A percentile compares a stretch with the other conserved stretches of the same genome.
phyloP scores from a whole-genome alignment of 2,888 invertebrate species.

The Eudasyphora cyanicolor region DNA sequence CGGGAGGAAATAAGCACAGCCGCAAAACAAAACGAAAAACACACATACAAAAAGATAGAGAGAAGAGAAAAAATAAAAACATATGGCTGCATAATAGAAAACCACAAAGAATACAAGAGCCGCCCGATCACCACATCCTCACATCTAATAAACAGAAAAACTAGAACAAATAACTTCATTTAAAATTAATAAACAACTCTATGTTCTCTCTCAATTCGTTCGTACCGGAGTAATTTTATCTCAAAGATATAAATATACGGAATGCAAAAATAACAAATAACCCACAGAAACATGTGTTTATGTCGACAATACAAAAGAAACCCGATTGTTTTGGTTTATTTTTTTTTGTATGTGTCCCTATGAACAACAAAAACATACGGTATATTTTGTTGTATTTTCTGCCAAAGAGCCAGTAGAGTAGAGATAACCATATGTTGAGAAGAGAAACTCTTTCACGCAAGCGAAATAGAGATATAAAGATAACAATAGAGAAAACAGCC shows the following conservation, averaged over 20 bases:
- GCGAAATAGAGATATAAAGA: background rate
- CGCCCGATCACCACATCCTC: no score
- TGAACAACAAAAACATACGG: slow-evolving; percentile 53
- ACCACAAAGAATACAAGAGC: background rate
- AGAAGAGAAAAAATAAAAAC: slow-evolving; percentile 19
- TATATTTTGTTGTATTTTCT: slow-evolving; percentile 51
- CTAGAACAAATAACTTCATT: background rate
- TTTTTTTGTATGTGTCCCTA: slow-evolving; percentile 15
- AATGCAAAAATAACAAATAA: slow-evolving; percentile 19
- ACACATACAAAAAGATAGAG: slow-evolving; percentile 3
- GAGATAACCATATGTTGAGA: background rate
- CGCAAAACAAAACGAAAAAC: background rate
- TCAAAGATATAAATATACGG: slow-evolving; percentile 35
- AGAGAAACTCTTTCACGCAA: background rate
- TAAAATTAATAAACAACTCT: no score
- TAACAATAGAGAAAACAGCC: background rate
- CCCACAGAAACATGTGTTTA: slow-evolving; percentile 61
- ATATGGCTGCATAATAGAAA: slow-evolving; percentile 10
- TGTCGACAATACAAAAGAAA: slow-evolving; percentile 28
- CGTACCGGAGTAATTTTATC: slow-evolving; percentile 14
- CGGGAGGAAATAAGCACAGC: background rate
- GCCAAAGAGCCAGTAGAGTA: slow-evolving; percentile 35
- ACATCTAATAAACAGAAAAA: background rate
- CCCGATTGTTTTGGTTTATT: slow-evolving; percentile 62
- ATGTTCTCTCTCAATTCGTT: background rate